A percentile compares a stretch with the other conserved stretches of the same genome.
phyloP scores from a whole-genome alignment of 2,113 vertebrate species.

The Dicerorhinus sumatrensis region DNA sequence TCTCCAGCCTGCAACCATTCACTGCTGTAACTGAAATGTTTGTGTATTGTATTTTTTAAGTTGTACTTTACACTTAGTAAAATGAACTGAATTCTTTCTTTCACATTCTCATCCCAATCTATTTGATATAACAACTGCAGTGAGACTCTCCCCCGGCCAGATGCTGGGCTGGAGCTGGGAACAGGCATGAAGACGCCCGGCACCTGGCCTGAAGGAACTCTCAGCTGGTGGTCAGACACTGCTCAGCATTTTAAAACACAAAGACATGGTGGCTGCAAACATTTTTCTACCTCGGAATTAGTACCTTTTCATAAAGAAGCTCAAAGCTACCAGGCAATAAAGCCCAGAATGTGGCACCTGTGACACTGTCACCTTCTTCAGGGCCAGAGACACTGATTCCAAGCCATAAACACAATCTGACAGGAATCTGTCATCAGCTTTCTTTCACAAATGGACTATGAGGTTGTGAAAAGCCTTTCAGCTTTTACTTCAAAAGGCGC shows the following conservation, averaged over 20 bases:
- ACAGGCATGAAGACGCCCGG: background rate
- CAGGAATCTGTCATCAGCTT: background rate
- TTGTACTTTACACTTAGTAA: background rate
- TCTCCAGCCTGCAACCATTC: background rate
- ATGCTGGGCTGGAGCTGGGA: background rate
- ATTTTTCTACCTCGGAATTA: background rate
- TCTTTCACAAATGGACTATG: background rate
- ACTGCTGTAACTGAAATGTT: background rate
- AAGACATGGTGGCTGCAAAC: background rate
- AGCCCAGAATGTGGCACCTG: background rate
- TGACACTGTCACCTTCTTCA: background rate
- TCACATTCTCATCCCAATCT: background rate
- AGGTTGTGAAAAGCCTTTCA: background rate
- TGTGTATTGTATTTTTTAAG: background rate
- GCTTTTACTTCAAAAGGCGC: background rate
- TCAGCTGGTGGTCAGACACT: background rate
- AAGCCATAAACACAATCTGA: background rate
- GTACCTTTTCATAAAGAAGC: background rate
- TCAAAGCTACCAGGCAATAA: background rate
- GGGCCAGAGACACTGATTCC: background rate
- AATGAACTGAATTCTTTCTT: background rate
- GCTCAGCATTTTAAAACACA: background rate
- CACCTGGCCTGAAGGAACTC: too few species aligned
- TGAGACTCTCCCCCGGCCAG: background rate
- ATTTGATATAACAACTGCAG: background rate